Conservation (phyloP, 2,888 invertebrate species). For the Drosophila mercatorum region DNA sequence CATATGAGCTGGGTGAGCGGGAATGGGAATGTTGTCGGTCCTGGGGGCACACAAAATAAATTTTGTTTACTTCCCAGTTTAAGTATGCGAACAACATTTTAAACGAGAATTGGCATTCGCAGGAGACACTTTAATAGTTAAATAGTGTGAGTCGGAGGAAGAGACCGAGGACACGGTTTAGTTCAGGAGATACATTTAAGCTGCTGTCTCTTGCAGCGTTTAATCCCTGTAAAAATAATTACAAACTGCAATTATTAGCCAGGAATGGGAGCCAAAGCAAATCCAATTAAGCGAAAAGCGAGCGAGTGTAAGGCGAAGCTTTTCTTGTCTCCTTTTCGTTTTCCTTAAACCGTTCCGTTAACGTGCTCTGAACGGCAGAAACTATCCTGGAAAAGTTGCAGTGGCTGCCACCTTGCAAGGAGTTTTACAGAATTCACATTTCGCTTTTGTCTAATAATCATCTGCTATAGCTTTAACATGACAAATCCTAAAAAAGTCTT, state of each 20-base stretch:
- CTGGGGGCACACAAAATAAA: constrained; percentile 24
- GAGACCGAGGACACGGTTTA: background rate
- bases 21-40: constrained; percentile 11
- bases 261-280: constrained; percentile 59
- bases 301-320: constrained; percentile 71
- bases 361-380: constrained; percentile 53
- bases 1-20: constrained; percentile 3
- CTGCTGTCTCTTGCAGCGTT: constrained; percentile 40
- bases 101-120: constrained; percentile 64
- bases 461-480: background rate
- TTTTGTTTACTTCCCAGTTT: constrained; percentile 40
- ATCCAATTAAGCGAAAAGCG: constrained; percentile 72
- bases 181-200: constrained; percentile 27
- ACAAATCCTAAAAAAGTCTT: background rate
- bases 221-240: constrained; percentile 69
- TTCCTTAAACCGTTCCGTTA: constrained; percentile 28
- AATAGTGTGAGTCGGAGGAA: background rate
- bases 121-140: background rate
- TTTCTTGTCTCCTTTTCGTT: constrained; percentile 29
- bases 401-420: too few relatives aligned
- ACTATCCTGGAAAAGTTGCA: constrained; percentile 24
- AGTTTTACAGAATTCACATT: background rate
- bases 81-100: constrained; percentile 45
- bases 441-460: background rate
- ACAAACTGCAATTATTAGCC: constrained; percentile 77